A percentile compares a stretch with the other conserved stretches of the same genome.
phyloP scores from a whole-genome alignment of 2,113 vertebrate species.

The Spilogale gracilis region DNA sequence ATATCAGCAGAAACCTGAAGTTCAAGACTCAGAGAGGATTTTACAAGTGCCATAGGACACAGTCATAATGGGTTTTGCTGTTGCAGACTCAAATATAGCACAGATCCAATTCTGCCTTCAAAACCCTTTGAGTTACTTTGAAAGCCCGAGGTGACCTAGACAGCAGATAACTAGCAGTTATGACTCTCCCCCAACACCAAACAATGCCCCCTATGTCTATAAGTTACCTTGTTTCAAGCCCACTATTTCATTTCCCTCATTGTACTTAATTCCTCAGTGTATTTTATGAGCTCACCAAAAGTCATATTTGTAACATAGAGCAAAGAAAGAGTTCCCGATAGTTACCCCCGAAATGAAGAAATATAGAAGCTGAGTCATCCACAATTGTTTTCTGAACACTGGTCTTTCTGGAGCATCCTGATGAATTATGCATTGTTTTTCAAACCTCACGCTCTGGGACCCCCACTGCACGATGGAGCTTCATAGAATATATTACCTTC shows the following conservation, averaged over 20 bases:
- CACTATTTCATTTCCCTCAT: not conserved
- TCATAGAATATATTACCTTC: conserved; percentile 58
- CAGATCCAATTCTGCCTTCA: conserved; percentile 66
- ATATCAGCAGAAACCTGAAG: conserved; percentile 71
- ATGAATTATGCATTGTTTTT: conserved; percentile 61
- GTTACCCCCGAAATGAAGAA: not conserved
- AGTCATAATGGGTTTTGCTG: conserved; percentile 58
- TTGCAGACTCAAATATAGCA: conserved; percentile 57
- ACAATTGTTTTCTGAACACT: conserved; percentile 67
- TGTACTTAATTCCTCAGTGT: conserved; percentile 50
- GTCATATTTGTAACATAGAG: fast-evolving
- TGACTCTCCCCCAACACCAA: not conserved
- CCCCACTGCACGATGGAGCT: conserved; percentile 31
- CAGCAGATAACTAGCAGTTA: conserved; percentile 11
- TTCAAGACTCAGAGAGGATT: conserved; percentile 60
- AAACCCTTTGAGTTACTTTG: conserved; percentile 28
- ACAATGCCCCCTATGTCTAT: not conserved
- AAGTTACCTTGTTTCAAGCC: conserved; percentile 25
- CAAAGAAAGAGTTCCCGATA: conserved; percentile 57
- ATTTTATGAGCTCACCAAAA: conserved; percentile 70
- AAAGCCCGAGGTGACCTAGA: conserved; percentile 54
- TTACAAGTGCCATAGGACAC: conserved; percentile 52
- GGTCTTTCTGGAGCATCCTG: conserved; percentile 8
- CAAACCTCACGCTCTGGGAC: conserved; percentile 2
- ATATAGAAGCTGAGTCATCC: conserved; percentile 35